Evolutionary conservation across 2,113 vertebrate genomes (phyloP).

Genomic region (Sorex fumeus): DNA sequence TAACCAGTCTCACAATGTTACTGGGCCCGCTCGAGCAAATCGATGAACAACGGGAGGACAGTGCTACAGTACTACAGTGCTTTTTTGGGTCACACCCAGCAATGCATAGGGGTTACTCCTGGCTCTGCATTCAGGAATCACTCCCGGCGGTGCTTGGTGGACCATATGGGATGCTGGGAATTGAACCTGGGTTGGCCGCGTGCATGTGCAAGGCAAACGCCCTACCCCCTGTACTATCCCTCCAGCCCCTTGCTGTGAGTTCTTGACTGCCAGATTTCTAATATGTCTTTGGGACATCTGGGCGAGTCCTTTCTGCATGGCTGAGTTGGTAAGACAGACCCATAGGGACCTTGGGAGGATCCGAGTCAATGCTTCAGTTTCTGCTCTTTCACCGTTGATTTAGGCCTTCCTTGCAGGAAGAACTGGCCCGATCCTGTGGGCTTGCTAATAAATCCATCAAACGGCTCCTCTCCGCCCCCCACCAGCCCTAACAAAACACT

Average conservation of each 20-base stretch:
- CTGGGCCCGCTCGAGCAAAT: too few relatives aligned
- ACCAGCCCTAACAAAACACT: not conserved
- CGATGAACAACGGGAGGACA: too few relatives aligned
- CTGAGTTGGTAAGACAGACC: not conserved
- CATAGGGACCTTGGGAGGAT: not conserved
- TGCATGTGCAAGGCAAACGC: too few relatives aligned
- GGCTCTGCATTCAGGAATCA: too few relatives aligned
- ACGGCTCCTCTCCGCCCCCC: not conserved
- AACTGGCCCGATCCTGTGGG: not conserved
- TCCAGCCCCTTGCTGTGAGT: not conserved
- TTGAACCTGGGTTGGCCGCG: too few relatives aligned
- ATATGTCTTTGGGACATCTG: not conserved
- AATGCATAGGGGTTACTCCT: too few relatives aligned
- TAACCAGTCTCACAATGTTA: too few relatives aligned
- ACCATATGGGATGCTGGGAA: too few relatives aligned
- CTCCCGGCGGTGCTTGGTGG: too few relatives aligned
- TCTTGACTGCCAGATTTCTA: constrained; percentile 14
- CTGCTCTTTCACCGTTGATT: not conserved
- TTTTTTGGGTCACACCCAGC: too few relatives aligned
- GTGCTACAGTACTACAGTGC: too few relatives aligned
- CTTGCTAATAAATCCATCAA: not conserved
- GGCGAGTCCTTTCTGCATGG: not conserved
- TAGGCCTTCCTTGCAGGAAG: not conserved
- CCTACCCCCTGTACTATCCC: too few relatives aligned
- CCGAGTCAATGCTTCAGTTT: not conserved